Percentiles rank a stretch among this genome's conserved stretches.
Evolutionary conservation across 2,113 vertebrate species (phyloP).

Genomic region (Albula goreensis): DNA sequence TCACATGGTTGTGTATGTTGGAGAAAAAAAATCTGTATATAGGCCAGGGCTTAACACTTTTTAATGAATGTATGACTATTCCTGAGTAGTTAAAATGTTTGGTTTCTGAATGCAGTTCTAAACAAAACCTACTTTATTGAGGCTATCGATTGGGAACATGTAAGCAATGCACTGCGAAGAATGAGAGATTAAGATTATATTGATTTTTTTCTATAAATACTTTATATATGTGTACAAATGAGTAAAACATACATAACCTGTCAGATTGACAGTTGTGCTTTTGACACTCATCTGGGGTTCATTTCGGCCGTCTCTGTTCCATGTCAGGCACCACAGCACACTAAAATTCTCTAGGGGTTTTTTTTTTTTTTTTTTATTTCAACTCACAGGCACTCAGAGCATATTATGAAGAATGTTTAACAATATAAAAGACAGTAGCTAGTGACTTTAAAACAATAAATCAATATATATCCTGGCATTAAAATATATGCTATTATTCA

Average conservation of each 20-base stretch:
- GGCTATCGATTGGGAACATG: neutral
- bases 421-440: neutral
- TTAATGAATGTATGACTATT: constrained; percentile 30
- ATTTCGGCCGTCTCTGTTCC: neutral
- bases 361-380: too few species aligned
- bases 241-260: neutral
- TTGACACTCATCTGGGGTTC: neutral
- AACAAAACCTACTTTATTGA: constrained; percentile 6
- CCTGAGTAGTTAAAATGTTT: constrained; percentile 3
- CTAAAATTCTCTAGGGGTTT: neutral
- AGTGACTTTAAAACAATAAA: constrained; percentile 20
- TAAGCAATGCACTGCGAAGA: constrained; percentile 6
- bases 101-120: constrained; percentile 10
- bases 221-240: constrained; percentile 12
- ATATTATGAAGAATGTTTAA: neutral
- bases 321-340: neutral
- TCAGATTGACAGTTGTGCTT: constrained; percentile 4
- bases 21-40: constrained; percentile 2
- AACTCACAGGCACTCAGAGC: neutral
- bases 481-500: constrained; percentile 7
- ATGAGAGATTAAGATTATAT: constrained; percentile 12
- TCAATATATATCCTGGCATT: neutral
- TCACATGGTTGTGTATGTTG: constrained; percentile 1
- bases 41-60: constrained; percentile 20
- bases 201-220: constrained; percentile 15